These are phyloP conservation scores for Vollenhovia emeryi DNA, from an alignment of 1,140 invertebrate genomes.

Conservation along the genomic window DNA sequence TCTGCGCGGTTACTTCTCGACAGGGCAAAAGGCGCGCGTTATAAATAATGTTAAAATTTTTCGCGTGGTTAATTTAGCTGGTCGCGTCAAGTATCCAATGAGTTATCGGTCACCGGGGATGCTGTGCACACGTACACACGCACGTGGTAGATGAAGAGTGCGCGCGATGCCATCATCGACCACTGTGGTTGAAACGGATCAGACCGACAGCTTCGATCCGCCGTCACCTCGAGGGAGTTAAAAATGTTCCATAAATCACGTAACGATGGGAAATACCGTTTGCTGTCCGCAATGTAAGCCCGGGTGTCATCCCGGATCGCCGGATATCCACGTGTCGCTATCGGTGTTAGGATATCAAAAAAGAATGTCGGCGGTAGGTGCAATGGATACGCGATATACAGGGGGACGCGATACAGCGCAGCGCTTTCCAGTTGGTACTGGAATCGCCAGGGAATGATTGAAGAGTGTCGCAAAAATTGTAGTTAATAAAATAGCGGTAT, in stretches of 20 bases:
- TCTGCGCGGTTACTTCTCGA: not conserved
- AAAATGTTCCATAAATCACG: constrained; percentile 83
- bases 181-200: constrained; percentile 58
- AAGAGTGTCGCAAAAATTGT: constrained; percentile 22
- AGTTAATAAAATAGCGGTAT: constrained; percentile 1
- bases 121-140: constrained; percentile 49
- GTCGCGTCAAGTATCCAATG: constrained; percentile 59
- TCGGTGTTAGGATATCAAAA: constrained; percentile 32
- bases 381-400: constrained; percentile 2
- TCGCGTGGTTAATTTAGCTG: constrained; percentile 70
- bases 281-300: constrained; percentile 69
- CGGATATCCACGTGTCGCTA: constrained; percentile 35
- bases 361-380: not conserved
- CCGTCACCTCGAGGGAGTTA: constrained; percentile 77
- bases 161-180: constrained; percentile 61
- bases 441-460: constrained; percentile 1
- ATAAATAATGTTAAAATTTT: constrained; percentile 74
- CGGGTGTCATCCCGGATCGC: constrained; percentile 14
- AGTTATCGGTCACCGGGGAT: constrained; percentile 51
- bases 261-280: constrained; percentile 78
- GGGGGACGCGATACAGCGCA: not conserved
- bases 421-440: not conserved
- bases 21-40: constrained; percentile 9
- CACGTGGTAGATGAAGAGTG: constrained; percentile 12
- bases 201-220: constrained; percentile 56